A percentile compares a stretch with the other conserved stretches of the same genome.
These are phyloP conservation scores for Diuraphis noxia DNA, from an alignment of 1,140 invertebrate species.

Conservation along the genomic window DNA sequence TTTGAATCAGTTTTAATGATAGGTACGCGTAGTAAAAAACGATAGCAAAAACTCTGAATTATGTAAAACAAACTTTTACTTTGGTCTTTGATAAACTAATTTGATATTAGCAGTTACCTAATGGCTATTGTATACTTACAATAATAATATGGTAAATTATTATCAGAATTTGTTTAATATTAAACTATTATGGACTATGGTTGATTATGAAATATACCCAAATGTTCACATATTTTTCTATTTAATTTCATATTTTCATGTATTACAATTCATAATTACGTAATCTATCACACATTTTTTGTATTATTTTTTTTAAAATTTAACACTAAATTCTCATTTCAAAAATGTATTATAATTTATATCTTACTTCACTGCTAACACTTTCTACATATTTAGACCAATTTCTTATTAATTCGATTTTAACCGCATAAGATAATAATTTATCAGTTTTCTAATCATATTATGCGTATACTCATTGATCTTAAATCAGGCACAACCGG, in stretches of 20 bases:
- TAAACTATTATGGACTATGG: not conserved
- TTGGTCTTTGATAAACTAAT: not conserved
- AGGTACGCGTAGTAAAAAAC: not conserved
- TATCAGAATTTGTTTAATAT: not conserved
- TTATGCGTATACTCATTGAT: not conserved
- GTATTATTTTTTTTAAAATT: not conserved
- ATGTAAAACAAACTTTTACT: not conserved
- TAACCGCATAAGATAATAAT: not conserved
- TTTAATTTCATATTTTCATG: not conserved
- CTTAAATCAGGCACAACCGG: constrained; percentile 14
- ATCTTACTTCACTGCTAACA: not conserved
- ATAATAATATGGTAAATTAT: not conserved
- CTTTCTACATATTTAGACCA: not conserved
- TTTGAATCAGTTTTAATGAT: not conserved
- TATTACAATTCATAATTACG: not conserved
- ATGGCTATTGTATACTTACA: not conserved
- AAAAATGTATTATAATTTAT: not conserved
- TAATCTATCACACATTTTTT: not conserved
- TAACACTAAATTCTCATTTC: not conserved
- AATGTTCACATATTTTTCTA: not conserved
- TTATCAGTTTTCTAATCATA: constrained; percentile 36
- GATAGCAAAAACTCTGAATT: not conserved
- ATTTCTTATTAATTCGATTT: not conserved
- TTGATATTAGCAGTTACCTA: not conserved
- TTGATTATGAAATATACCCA: not conserved